A percentile compares a stretch with the other conserved stretches of the same genome.
phyloP scores from a whole-genome alignment of 2,888 invertebrate genomes.

The Exephanes ischioxanthus region DNA sequence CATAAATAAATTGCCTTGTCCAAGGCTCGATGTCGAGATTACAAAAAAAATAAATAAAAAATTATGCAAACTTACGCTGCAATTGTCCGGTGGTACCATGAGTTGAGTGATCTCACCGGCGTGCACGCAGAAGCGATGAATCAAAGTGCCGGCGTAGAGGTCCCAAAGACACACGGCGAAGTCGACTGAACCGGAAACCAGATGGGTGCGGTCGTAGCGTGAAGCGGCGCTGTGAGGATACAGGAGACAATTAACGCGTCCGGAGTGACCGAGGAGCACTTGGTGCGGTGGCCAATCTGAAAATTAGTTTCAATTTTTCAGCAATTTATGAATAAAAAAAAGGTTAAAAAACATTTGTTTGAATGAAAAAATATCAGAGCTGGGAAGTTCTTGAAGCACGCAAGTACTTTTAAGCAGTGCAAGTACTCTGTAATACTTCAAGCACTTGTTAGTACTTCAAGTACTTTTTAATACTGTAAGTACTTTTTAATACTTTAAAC shows the following conservation, averaged over 20 bases:
- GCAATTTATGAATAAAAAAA: too few relatives aligned
- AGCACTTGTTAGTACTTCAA: too few relatives aligned
- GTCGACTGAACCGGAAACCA: conserved; percentile 99
- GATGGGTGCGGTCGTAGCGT: conserved; percentile 94
- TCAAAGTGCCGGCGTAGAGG: conserved; percentile 93
- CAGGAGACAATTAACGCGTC: conserved; percentile 96
- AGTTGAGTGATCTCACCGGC: conserved; percentile 98
- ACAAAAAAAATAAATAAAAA: conserved; percentile 30
- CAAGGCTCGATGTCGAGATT: not conserved
- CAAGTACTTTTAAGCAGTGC: too few relatives aligned
- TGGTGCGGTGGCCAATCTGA: conserved; percentile 96
- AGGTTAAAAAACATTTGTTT: not conserved
- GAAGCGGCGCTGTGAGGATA: conserved; percentile 97
- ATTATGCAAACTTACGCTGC: conserved; percentile 88
- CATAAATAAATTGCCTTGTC: conserved; percentile 8
- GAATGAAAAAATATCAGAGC: too few relatives aligned
- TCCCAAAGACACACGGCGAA: conserved; percentile 99
- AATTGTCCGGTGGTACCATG: conserved; percentile 96
- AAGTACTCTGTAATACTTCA: too few relatives aligned
- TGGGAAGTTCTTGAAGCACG: too few relatives aligned
- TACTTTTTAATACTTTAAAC: too few relatives aligned
- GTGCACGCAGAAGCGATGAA: conserved; percentile 98
- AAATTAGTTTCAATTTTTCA: conserved; percentile 43
- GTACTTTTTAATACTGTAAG: too few relatives aligned
- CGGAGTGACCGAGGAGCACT: conserved; percentile 94